Base-by-base conservation (phyloP, 2,113 vertebrate genomes). In the Turdus rufiventris region DNA sequence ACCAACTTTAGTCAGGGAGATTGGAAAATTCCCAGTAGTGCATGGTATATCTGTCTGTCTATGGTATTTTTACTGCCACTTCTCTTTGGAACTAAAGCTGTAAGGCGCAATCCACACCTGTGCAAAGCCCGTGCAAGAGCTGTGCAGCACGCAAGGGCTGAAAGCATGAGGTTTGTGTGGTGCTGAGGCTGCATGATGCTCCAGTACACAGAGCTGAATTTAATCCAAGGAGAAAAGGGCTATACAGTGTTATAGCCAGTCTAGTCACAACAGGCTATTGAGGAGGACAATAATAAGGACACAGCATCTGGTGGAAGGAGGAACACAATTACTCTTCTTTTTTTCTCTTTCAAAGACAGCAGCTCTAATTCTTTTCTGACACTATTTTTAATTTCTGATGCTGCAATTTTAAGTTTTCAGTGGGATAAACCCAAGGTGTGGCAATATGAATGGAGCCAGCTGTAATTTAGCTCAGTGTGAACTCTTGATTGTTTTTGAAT, bases 221-320 rank as follows among this genome's bases (percentile, higher is more conserved):
- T 93, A 92, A 95, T 85, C 36, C 0, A 2, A 70, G 24, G 50
- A 88, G 89, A 94, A 94, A 92, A 94, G 71, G n/a, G 12, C 45
- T 63, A 33, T 28, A 54, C 1, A 10, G 29, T 60, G 15, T 38
- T 38, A 87, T 10, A 72, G 66, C 1, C 3, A 58, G 56, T 36
- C 62, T 79, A 65, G 77, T 57, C 81, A 82, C 58, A 94, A 56
- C 4, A 43, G 70, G 53, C 53, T 61, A 34, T 72, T 93, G 57
- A 93, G 34, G 81, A 92, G 54, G 74, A 93, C 81, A 85, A 79
- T 63, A 88, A 86, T 50, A 71, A 89, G 62, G 54, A 76, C 54
- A 31, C 29, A 85, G 63, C 84, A 83, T 94, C 74, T 92, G 87
- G 45, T 89, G 50, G 34, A 94, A 93, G 71, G 50, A 76, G 28